Evolutionary conservation across 2,888 invertebrate species (phyloP).

Genomic region (Mythimna loreyi): DNA sequence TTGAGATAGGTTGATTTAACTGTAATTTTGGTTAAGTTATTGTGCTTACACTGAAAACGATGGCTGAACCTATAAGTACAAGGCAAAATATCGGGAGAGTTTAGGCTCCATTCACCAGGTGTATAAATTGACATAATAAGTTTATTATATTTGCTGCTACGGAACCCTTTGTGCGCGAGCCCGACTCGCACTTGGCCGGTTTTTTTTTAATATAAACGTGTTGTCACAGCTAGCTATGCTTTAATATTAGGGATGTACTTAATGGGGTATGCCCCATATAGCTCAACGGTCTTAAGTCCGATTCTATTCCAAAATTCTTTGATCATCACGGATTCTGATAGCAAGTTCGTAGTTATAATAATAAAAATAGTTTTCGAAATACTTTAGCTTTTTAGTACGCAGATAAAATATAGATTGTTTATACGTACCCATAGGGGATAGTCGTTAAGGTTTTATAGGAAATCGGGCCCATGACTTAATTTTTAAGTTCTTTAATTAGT

Average conservation of each 20-base stretch:
- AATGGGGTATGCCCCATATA: slow-evolving; percentile 48
- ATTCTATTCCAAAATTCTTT: slow-evolving; percentile 64
- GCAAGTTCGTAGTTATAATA: slow-evolving; percentile 72
- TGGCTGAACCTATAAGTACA: too few relatives aligned
- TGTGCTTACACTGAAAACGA: too few relatives aligned
- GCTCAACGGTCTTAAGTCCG: slow-evolving; percentile 63
- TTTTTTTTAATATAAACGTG: slow-evolving; percentile 57
- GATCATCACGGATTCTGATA: slow-evolving; percentile 67
- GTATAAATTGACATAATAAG: too few relatives aligned
- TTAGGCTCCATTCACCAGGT: too few relatives aligned
- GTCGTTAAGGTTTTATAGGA: slow-evolving; percentile 85
- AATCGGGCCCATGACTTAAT: slow-evolving; percentile 90
- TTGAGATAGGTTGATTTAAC: too few relatives aligned
- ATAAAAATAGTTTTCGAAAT: slow-evolving; percentile 82
- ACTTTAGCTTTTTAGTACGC: slow-evolving; percentile 85
- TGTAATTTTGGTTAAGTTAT: too few relatives aligned
- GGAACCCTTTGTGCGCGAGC: too few relatives aligned
- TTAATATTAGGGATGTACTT: slow-evolving; percentile 64
- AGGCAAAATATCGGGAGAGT: too few relatives aligned
- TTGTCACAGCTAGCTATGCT: slow-evolving; percentile 65
- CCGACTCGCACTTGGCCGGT: too few relatives aligned
- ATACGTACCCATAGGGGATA: slow-evolving; percentile 82
- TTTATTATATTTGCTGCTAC: too few relatives aligned
- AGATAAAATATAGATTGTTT: slow-evolving; percentile 83
- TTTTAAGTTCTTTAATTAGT: slow-evolving; percentile 83